Conservation (phyloP, 1,140 invertebrate genomes). For the Pseudomyrmex flavicornis region DNA sequence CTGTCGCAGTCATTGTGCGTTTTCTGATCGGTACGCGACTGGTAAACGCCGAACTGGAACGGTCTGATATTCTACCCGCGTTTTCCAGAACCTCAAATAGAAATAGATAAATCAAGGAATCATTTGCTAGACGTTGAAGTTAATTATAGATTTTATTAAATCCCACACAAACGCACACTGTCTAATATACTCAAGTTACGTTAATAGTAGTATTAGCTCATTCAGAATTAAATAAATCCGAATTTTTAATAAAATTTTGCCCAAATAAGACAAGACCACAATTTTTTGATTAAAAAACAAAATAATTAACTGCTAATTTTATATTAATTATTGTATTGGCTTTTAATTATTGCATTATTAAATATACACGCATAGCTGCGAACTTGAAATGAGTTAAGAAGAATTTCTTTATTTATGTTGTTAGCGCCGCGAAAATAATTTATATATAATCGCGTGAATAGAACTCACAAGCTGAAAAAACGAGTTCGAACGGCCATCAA, state of each 20-base stretch:
- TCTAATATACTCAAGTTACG: too few species aligned
- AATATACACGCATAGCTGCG: conserved; percentile 1
- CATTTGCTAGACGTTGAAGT: background rate
- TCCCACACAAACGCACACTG: too few species aligned
- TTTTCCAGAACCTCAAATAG: background rate
- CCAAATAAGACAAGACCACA: too few species aligned
- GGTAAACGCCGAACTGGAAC: background rate
- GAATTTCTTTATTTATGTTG: conserved; percentile 33
- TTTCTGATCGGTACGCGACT: conserved; percentile 19
- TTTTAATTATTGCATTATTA: conserved; percentile 26
- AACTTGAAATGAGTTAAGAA: background rate
- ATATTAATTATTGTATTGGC: too few species aligned
- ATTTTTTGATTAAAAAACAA: too few species aligned
- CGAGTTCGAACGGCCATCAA: conserved; percentile 43
- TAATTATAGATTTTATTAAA: background rate
- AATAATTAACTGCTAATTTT: too few species aligned
- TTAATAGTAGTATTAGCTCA: too few species aligned
- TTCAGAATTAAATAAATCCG: background rate
- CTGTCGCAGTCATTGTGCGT: conserved; percentile 24
- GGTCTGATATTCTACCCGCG: background rate
- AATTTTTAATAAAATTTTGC: background rate
- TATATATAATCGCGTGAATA: conserved; percentile 46
- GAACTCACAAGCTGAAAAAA: conserved; percentile 25
- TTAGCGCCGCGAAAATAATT: conserved; percentile 18
- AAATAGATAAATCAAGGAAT: background rate